phyloP scores from a whole-genome alignment of 2,888 invertebrate species.

The Sturmia bella region DNA sequence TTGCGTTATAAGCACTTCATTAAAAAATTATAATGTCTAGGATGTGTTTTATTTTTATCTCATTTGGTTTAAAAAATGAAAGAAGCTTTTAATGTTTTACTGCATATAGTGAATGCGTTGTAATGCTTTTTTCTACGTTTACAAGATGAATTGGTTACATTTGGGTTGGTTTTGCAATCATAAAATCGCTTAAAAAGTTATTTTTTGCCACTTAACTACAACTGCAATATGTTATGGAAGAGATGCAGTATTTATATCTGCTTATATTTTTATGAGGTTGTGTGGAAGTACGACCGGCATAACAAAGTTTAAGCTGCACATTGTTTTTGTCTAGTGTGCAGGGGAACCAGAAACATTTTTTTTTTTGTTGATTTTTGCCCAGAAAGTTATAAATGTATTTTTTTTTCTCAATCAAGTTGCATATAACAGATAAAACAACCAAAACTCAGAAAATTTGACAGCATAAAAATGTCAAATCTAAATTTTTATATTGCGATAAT shows the following conservation, averaged over 20 bases:
- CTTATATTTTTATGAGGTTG: background rate
- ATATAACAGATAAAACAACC: too few species aligned
- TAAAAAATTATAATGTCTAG: conserved; percentile 78
- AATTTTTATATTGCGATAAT: too few species aligned
- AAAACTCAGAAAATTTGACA: too few species aligned
- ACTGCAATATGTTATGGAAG: conserved; percentile 65
- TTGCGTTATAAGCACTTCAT: conserved; percentile 80
- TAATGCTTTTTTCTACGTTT: background rate
- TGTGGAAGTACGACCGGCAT: conserved; percentile 21
- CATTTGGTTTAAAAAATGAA: conserved; percentile 17
- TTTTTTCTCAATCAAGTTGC: too few species aligned
- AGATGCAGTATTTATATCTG: conserved; percentile 44
- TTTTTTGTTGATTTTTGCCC: background rate
- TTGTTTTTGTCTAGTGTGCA: background rate
- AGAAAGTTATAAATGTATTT: too few species aligned
- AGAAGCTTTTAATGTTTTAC: conserved; percentile 20
- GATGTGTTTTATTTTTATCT: conserved; percentile 61
- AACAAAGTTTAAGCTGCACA: conserved; percentile 6
- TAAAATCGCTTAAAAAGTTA: conserved; percentile 70
- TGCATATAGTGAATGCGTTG: background rate
- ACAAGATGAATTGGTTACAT: conserved; percentile 44
- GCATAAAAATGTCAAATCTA: too few species aligned
- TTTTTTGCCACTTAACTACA: conserved; percentile 69
- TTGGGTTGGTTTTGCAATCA: conserved; percentile 61
- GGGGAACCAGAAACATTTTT: background rate